phyloP scores from a whole-genome alignment of 2,113 vertebrate genomes.

The Podilymbus podiceps region DNA sequence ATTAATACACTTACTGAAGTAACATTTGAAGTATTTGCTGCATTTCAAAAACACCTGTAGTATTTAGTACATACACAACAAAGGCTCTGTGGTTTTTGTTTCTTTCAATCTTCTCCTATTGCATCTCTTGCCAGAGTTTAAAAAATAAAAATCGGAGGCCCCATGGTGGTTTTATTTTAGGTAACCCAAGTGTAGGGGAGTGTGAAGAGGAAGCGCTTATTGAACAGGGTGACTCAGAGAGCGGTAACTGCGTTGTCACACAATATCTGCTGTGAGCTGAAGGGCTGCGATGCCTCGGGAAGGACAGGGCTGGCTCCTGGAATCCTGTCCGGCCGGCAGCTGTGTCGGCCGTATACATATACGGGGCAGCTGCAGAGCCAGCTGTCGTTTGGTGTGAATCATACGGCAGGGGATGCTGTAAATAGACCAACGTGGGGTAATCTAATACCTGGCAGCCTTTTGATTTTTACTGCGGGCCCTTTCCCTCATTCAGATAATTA shows the following conservation, averaged over 20 bases:
- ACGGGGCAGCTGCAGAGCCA: slow-evolving; percentile 93
- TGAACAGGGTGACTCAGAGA: background rate
- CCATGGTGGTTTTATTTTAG: slow-evolving; percentile 17
- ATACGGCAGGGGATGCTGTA: slow-evolving; percentile 85
- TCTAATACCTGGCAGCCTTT: slow-evolving; percentile 86
- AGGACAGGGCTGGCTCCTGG: slow-evolving; percentile 81
- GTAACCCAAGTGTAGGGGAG: background rate
- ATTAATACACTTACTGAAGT: background rate
- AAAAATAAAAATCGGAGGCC: background rate
- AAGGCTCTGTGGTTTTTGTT: background rate
- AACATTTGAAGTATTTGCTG: background rate
- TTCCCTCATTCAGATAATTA: slow-evolving; percentile 22
- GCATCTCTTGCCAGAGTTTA: background rate
- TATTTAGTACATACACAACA: background rate
- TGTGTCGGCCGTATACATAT: slow-evolving; percentile 84
- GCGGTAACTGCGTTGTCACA: slow-evolving; percentile 7
- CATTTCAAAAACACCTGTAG: background rate
- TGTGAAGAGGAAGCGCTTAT: background rate
- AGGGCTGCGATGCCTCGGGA: slow-evolving; percentile 73
- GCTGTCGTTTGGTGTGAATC: slow-evolving; percentile 91
- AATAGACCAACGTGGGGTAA: slow-evolving; percentile 91
- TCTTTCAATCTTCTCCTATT: background rate
- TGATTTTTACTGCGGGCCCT: slow-evolving; percentile 76
- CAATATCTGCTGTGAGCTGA: background rate
- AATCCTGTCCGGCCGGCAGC: slow-evolving; percentile 88